Evolutionary conservation across 2,888 invertebrate genomes (phyloP), one percentile per base, ranked within the genome.

Genomic region (Leuctra nigra): DNA sequence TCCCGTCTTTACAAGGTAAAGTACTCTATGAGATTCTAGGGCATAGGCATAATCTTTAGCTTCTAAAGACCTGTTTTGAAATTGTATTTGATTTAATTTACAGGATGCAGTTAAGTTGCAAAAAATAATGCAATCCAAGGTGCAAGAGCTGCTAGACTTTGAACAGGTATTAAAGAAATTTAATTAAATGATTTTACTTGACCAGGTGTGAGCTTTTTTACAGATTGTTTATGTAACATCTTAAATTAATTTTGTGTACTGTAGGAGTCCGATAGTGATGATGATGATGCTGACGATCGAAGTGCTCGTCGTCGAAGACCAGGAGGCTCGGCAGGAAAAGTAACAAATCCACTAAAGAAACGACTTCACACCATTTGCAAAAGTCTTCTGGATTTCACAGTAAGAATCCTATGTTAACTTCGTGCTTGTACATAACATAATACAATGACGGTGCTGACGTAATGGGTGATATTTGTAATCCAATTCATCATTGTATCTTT

Each of bases 21-120:
- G 9, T n/a, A n/a, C n/a, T n/a, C n/a, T n/a, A n/a, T n/a, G n/a
- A n/a, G n/a, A n/a, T n/a, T n/a, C n/a, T n/a, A n/a, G n/a, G n/a
- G n/a, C n/a, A n/a, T n/a, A n/a, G n/a, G n/a, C n/a, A n/a, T n/a
- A n/a, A n/a, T n/a, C n/a, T n/a, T n/a, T n/a, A n/a, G n/a, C n/a
- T n/a, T n/a, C n/a, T n/a, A n/a, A n/a, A n/a, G n/a, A n/a, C n/a
- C n/a, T n/a, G n/a, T n/a, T n/a, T n/a, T n/a, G n/a, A n/a, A n/a
- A n/a, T n/a, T n/a, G n/a, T n/a, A n/a, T n/a, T n/a, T n/a, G n/a
- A n/a, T n/a, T n/a, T n/a, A n/a, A n/a, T n/a, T 18, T 53, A 47
- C 35, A 85, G 81, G 84, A 91, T 71, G 92, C 94, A 47, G 84
- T 86, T 0, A 87, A 87, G 68, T 76, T 96, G 67, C 86, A 91